A percentile compares a stretch with the other conserved stretches of the same genome.
Conservation (phyloP, 2,113 vertebrate species). For the Nannospalax galili region DNA sequence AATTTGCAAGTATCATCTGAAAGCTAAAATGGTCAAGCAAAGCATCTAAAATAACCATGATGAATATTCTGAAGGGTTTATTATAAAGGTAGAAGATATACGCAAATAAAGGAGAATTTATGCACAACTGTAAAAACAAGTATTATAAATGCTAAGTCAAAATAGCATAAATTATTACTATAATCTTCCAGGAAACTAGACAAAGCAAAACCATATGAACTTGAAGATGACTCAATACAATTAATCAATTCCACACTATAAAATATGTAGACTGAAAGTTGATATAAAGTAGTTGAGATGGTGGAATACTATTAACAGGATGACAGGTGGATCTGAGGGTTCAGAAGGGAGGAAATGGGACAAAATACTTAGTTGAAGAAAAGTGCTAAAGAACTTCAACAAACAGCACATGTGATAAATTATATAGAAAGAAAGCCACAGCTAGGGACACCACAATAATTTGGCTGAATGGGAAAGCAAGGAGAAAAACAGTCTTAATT, state of each 20-base stretch:
- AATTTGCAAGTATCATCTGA: not conserved
- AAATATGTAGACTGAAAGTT: not conserved
- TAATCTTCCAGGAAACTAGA: not conserved
- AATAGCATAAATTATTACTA: not conserved
- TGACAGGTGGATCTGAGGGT: not conserved
- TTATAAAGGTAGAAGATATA: not conserved
- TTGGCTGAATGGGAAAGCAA: not conserved
- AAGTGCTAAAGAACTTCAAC: not conserved
- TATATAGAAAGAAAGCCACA: not conserved
- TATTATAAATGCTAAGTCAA: not conserved
- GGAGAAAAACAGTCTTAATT: not conserved
- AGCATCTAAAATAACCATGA: not conserved
- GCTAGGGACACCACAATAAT: not conserved
- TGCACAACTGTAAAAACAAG: not conserved
- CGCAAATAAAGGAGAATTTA: not conserved
- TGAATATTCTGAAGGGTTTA: not conserved
- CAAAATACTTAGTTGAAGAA: conserved; percentile 3
- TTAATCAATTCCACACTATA: not conserved
- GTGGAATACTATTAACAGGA: not conserved
- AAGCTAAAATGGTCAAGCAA: not conserved
- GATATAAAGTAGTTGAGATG: not conserved
- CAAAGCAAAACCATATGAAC: not conserved
- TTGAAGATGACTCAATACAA: not conserved
- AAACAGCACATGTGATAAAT: not conserved
- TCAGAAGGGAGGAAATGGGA: not conserved